Conservation (phyloP, 2,113 vertebrate genomes). For the Dendropsophus ebraccatus region DNA sequence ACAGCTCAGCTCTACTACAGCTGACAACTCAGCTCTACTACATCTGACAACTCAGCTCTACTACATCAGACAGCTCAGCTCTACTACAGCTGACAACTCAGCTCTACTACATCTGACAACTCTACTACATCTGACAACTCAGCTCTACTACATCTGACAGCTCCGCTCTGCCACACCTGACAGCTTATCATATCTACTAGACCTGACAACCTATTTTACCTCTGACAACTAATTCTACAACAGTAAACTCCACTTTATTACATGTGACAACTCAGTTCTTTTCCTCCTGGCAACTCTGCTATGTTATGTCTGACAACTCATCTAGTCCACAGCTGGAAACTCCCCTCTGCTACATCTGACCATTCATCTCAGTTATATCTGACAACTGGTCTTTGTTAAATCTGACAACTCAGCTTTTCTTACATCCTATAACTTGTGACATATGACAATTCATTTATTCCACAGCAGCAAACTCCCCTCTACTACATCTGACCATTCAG, state of each 20-base stretch:
- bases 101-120: background rate
- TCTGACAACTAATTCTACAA: too few species aligned
- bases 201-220: background rate
- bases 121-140: background rate
- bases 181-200: background rate
- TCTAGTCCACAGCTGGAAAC: background rate
- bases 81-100: background rate
- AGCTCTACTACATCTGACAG: background rate
- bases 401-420: background rate
- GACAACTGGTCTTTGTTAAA: background rate
- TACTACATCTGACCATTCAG: background rate
- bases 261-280: background rate
- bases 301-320: background rate
- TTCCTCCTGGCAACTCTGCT: background rate
- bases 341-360: background rate
- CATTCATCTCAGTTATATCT: background rate
- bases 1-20: background rate
- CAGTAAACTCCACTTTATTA: background rate
- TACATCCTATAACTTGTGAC: background rate
- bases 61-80: background rate
- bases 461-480: too few species aligned
- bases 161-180: background rate
- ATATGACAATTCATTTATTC: too few species aligned
- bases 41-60: background rate
- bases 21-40: background rate